Conservation (phyloP, 1,140 invertebrate species). For the Steinernema feltiae region DNA sequence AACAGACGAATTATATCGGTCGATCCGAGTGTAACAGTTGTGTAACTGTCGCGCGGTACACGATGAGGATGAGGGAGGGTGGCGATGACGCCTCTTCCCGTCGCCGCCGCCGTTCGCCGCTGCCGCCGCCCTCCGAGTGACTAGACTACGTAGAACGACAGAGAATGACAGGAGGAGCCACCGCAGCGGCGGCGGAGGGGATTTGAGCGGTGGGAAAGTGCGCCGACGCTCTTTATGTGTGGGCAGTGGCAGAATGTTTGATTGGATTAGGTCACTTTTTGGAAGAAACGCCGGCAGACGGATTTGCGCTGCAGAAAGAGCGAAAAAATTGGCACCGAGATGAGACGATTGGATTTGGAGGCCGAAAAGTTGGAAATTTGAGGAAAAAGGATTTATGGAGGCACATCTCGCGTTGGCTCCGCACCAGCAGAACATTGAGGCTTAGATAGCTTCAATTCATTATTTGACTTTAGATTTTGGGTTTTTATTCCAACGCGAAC, state of each 20-base stretch:
- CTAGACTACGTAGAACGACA: neutral
- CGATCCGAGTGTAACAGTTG: neutral
- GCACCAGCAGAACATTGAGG: too few species aligned
- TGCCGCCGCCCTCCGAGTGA: neutral
- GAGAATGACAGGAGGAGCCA: neutral
- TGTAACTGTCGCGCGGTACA: neutral
- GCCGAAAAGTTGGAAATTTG: too few species aligned
- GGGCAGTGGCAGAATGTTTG: neutral
- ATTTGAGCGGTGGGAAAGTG: neutral
- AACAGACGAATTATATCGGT: neutral
- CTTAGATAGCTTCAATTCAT: too few species aligned
- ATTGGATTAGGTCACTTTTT: neutral
- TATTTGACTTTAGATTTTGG: too few species aligned
- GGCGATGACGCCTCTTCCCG: neutral
- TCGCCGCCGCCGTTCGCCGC: neutral
- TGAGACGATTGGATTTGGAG: neutral
- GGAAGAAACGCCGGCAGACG: neutral
- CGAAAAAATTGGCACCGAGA: neutral
- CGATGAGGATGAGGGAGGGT: neutral
- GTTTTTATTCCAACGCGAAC: too few species aligned
- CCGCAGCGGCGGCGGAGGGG: too few species aligned
- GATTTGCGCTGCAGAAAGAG: neutral
- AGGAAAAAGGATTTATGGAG: too few species aligned
- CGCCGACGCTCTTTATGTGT: neutral
- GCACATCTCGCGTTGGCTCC: too few species aligned